phyloP scores from a whole-genome alignment of 2,888 invertebrate species.

The Apeira syringaria region DNA sequence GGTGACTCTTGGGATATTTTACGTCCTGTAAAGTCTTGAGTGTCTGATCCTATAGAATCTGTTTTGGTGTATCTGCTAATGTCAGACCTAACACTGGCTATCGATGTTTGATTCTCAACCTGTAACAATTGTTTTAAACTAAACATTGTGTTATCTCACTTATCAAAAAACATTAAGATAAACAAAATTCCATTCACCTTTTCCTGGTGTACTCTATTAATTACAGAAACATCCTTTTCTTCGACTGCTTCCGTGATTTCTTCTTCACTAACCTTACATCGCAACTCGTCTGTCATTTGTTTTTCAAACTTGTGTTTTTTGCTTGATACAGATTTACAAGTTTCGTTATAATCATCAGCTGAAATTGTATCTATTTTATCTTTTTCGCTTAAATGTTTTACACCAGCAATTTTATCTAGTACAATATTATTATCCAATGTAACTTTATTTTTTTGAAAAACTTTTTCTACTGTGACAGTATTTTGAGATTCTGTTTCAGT shows the following conservation, averaged over 20 bases:
- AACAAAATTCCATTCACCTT: constrained; percentile 50
- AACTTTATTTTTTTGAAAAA: constrained; percentile 51
- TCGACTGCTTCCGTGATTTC: constrained; percentile 62
- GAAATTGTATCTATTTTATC: constrained; percentile 40
- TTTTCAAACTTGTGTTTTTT: constrained; percentile 55
- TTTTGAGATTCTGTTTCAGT: constrained; percentile 82
- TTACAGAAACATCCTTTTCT: constrained; percentile 62
- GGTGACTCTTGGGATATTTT: constrained; percentile 72
- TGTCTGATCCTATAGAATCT: constrained; percentile 72
- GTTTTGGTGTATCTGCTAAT: constrained; percentile 71
- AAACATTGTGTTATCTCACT: constrained; percentile 2
- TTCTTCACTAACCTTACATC: constrained; percentile 63
- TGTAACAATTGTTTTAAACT: constrained; percentile 38
- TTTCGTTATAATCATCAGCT: constrained; percentile 51
- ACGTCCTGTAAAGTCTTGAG: constrained; percentile 54
- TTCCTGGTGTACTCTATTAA: constrained; percentile 50
- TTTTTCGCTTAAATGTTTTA: constrained; percentile 54
- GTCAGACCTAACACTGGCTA: constrained; percentile 68
- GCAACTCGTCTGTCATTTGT: constrained; percentile 57
- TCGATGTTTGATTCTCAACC: constrained; percentile 63
- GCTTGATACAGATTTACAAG: constrained; percentile 39
- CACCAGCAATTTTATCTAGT: constrained; percentile 41
- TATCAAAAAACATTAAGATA: constrained; percentile 5
- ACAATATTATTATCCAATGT: constrained; percentile 49
- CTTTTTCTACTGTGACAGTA: constrained; percentile 68